Conservation (phyloP, 2,888 invertebrate species). For the Chymomyza procnemis region DNA sequence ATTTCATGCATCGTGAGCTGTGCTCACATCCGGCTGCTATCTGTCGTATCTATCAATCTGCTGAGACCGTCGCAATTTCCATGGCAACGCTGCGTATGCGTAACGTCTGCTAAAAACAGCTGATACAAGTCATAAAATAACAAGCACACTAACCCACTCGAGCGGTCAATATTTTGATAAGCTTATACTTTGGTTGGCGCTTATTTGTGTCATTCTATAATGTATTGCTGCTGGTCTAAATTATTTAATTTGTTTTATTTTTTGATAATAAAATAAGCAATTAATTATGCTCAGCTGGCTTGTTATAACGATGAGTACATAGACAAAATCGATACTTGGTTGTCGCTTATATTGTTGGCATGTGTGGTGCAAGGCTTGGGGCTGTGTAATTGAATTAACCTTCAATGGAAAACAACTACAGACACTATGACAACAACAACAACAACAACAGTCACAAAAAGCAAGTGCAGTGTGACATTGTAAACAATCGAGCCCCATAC, state of each 20-base stretch:
- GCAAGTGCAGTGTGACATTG: background rate
- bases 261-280: constrained; percentile 4
- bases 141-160: background rate
- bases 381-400: constrained; percentile 65
- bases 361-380: background rate
- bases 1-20: constrained; percentile 59
- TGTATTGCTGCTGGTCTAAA: background rate
- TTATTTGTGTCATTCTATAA: background rate
- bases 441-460: too few relatives aligned
- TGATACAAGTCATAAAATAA: constrained; percentile 23
- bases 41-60: background rate
- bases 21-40: constrained; percentile 11
- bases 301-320: constrained; percentile 18
- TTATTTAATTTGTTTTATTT: background rate
- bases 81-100: constrained; percentile 48
- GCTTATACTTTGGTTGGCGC: constrained; percentile 14
- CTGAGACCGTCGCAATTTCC: background rate
- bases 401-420: constrained; percentile 40
- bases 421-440: background rate
- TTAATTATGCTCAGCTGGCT: constrained; percentile 23
- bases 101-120: constrained; percentile 34
- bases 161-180: constrained; percentile 33
- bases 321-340: constrained; percentile 18
- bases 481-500: background rate
- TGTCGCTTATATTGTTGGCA: constrained; percentile 8